Evolutionary conservation across 2,888 invertebrate species (phyloP), one percentile per base, ranked within the genome.

Genomic region (Pegoplata infirma): DNA sequence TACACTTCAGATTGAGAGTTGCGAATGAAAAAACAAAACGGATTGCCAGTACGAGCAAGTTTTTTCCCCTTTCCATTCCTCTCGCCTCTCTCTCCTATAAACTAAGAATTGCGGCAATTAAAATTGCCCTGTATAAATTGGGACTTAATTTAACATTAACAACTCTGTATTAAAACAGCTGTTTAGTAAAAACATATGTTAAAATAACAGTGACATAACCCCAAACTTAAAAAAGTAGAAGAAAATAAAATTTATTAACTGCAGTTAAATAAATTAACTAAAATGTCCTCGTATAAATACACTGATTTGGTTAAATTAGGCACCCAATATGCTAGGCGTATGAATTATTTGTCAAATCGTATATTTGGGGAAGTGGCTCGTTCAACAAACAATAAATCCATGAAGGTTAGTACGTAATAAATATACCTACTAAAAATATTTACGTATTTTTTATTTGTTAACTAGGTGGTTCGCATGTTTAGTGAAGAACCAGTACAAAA

Each of bases 291-390:
- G 0, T 79, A 83, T 12, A 93, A 92, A 88, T 97, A 97, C 85
- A 90, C 91, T 0, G 91, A 94, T 77, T 90, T 97, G 49, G 91
- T 93, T 8, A 94, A 94, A 82, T 90, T 92, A 32, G 90, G 93
- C 0, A 95, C 96, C 0, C 94, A 93, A 84, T 98, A 98, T 88
- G 95, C 96, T 0, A 92, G 91, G 2, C 92, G 96, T 53, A 98
- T 98, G 97, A 94, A 94, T 82, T 92, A 94, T 51, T 91, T 98
- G 14, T 96, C 97, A 23, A 95, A 96, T 84, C 91, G 94, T 82
- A 97, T 98, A 84, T 98, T 98, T 87, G 95, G 95, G 0, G 97
- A 98, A 90, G 95, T 97, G 0, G 93, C 93, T 0, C 91, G 95
- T 68, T 92, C 94, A 0, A 97, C 96, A 0, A 93, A 93, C 84